Evolutionary conservation across 2,113 vertebrate species (phyloP), one percentile per base, ranked within the genome.

Genomic region (Amphilophus citrinellus): DNA sequence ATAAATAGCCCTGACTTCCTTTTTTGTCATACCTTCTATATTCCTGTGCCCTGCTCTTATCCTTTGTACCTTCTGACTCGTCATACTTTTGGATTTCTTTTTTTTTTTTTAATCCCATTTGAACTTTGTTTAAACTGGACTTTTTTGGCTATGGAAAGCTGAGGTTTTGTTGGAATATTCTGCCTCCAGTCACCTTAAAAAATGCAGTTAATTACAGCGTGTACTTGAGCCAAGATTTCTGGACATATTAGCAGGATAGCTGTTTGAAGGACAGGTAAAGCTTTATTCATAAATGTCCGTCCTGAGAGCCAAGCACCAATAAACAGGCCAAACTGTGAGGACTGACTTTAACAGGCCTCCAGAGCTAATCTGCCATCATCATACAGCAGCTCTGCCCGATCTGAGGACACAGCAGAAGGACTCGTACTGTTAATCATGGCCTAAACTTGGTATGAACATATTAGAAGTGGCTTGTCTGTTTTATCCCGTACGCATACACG

Each of bases 171-270:
- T 47, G 4, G 0, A 66, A 44, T 66, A 44, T 15, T 24, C n/a
- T 66, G 65, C 15, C 42, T 18, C 22, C 65, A 27, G 42, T 44
- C 13, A 15, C 27, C 42, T 18, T 7, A 35, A 35, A 35, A 6
- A 27, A 11, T 27, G 0, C 42, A 18, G 22, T 17, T 27, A 68
- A 68, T 18, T 1, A 47, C 17, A 18, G 7, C 0, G 1, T 0
- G 15, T 47, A 47, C 39, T 68, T 68, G 0, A 44, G 11, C 42
- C 42, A 44, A 13, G 42, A 27, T 27, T 68, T 44, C 14, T 47
- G 22, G 44, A 17, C 0, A 2, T 44, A 47, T 66, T 1, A 47
- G 63, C 63, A 68, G 42, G 42, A 47, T 15, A 4, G 17, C 42
- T 68, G 65, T 68, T 42, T 68, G 3, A 50, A 47, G 65, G 22